Percentiles rank a stretch among this genome's conserved stretches.
Conservation (phyloP, 2,797 vertebrate genomes). For the Sebastes ruberrimus region DNA sequence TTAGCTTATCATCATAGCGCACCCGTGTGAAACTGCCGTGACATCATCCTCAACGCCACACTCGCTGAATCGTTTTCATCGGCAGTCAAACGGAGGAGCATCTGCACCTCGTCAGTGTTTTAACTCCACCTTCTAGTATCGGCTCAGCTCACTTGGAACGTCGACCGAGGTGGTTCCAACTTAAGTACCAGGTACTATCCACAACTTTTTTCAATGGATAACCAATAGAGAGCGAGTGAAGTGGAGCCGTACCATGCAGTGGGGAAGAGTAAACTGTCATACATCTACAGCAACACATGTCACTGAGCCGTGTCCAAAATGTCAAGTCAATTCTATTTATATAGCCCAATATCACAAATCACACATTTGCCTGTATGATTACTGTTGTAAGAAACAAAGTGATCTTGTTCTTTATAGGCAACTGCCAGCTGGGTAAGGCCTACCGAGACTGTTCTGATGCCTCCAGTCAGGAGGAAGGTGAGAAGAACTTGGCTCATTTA, state of each 20-base stretch:
- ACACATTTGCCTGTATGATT: background rate
- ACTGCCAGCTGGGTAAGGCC: constrained; percentile 84
- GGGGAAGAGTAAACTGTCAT: no score
- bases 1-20: background rate
- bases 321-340: background rate
- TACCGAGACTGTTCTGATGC: constrained; percentile 92
- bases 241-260: no score
- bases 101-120: background rate
- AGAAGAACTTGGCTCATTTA: background rate
- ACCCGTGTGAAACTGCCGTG: background rate
- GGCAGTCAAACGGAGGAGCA: background rate
- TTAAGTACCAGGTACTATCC: background rate
- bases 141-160: background rate
- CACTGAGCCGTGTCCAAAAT: background rate
- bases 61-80: background rate
- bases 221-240: background rate
- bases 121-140: background rate
- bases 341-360: background rate
- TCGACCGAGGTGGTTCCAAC: background rate
- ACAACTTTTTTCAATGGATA: background rate
- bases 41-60: background rate
- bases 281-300: background rate
- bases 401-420: constrained; percentile 77
- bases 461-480: constrained; percentile 97
- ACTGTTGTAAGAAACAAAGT: background rate